Evolutionary conservation across 2,888 invertebrate species (phyloP).

Genomic region (Trichopria drosophilae): DNA sequence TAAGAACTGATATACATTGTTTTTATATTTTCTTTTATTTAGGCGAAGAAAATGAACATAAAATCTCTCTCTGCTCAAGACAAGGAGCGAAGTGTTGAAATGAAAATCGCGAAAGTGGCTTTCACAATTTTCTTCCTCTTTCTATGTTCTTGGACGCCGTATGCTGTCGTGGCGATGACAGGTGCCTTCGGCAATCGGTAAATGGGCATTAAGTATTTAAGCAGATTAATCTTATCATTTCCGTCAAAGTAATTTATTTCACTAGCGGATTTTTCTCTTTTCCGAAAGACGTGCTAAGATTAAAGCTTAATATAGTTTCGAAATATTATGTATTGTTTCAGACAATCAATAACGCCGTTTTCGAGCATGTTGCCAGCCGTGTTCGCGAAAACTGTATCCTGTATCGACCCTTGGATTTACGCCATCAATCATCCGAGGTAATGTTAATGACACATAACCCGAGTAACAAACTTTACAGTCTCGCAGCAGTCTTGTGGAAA

Average conservation of each 20-base stretch:
- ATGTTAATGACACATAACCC: not conserved
- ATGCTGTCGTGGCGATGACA: conserved; percentile 79
- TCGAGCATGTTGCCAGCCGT: conserved; percentile 83
- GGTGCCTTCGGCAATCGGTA: conserved; percentile 78
- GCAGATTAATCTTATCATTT: not conserved
- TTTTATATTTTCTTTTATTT: conserved; percentile 3
- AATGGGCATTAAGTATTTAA: conserved; percentile 1
- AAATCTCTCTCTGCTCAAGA: conserved; percentile 77
- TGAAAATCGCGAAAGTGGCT: conserved; percentile 85
- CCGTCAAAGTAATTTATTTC: not conserved
- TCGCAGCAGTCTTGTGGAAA: too few species aligned
- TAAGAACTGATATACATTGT: not conserved
- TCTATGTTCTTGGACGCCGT: conserved; percentile 88
- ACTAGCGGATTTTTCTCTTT: too few species aligned
- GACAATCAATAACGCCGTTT: conserved; percentile 59
- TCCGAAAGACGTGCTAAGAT: too few species aligned
- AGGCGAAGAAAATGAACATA: conserved; percentile 90
- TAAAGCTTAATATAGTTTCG: too few species aligned
- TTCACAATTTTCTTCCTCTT: conserved; percentile 84
- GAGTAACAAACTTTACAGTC: too few species aligned
- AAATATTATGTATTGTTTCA: too few species aligned
- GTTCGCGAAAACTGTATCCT: conserved; percentile 85
- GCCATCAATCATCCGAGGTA: conserved; percentile 90
- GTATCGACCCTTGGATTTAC: conserved; percentile 89
- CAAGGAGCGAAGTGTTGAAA: conserved; percentile 75